Percentiles rank a stretch among this genome's conserved stretches.
phyloP scores from a whole-genome alignment of 2,113 vertebrate genomes.

The Pseudorasbora parva region DNA sequence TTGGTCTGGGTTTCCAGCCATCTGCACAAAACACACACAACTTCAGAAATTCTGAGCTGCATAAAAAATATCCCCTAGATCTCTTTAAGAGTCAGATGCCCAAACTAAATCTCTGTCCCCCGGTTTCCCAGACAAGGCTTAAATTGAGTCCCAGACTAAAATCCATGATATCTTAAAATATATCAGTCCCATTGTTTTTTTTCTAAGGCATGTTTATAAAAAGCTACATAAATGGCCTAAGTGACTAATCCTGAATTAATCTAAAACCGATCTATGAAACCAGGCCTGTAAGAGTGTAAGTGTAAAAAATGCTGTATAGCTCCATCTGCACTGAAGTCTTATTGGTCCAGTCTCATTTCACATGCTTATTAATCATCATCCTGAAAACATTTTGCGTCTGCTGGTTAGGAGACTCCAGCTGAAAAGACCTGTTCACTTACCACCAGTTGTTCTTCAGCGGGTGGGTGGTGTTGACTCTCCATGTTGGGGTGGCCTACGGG shows the following conservation, averaged over 20 bases:
- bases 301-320: neutral
- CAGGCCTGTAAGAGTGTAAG: neutral
- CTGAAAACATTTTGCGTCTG: too few species aligned
- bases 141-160: too few species aligned
- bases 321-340: neutral
- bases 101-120: neutral
- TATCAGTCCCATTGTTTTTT: too few species aligned
- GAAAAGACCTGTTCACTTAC: constrained; percentile 67
- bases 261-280: too few species aligned
- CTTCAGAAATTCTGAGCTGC: neutral
- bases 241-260: too few species aligned
- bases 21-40: constrained; percentile 71
- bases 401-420: too few species aligned
- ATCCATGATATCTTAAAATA: too few species aligned
- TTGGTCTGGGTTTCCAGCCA: constrained; percentile 96
- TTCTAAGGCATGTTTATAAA: too few species aligned
- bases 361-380: neutral
- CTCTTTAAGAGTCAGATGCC: neutral
- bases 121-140: too few species aligned
- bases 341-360: neutral
- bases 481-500: constrained; percentile 58
- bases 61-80: neutral
- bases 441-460: constrained; percentile 88
- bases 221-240: too few species aligned
- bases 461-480: constrained; percentile 71